Evolutionary conservation across 1,140 invertebrate genomes (phyloP), one percentile per base, ranked within the genome.

Genomic region (Drosophila hydei): DNA sequence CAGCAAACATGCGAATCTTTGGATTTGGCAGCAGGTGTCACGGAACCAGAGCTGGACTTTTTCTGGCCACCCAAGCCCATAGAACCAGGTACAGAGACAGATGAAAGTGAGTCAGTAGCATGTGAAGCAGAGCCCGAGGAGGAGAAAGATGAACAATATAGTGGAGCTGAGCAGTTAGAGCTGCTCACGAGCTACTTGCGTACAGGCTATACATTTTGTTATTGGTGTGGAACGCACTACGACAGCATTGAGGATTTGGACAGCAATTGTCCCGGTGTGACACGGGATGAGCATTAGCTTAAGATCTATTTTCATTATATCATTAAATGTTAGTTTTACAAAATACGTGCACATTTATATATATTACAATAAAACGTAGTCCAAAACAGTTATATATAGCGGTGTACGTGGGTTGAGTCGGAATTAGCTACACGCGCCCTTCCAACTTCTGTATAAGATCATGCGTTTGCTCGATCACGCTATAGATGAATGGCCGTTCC

Each of bases 1-100:
- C 96, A 97, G 89, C 94, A 94, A 91, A 93, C 95, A 3, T 97
- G 97, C 87, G 93, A 96, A 79, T 93, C 95, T 58, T 90, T 98
- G 14, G 96, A 98, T 91, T 78, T 89, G 8, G 89, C 94, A 74
- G 90, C 92, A 52, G 91, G 91, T 38, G 71, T 94, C 14, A 61
- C 91, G 56, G 91, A 93, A 63, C 95, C 96, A 14, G 88, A 91
- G 27, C 92, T 95, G 65, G 54, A 77, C 0, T 96, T 95, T 93
- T 96, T 94, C 91, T 96, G 96, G 96, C 94, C 94, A 14, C 75
- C 83, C 0, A 83, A 88, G 11, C 68, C 52, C 52, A 80, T 83
- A 56, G 79, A 79, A 4, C 63, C 92, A 51, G 74, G 77, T 68
- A 83, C 90, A 2, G 69, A 91, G 7, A 16, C 14, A 18, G 27